These are phyloP conservation scores for Vesta saturnalis DNA, from an alignment of 2,888 invertebrate species.

Conservation along the genomic window DNA sequence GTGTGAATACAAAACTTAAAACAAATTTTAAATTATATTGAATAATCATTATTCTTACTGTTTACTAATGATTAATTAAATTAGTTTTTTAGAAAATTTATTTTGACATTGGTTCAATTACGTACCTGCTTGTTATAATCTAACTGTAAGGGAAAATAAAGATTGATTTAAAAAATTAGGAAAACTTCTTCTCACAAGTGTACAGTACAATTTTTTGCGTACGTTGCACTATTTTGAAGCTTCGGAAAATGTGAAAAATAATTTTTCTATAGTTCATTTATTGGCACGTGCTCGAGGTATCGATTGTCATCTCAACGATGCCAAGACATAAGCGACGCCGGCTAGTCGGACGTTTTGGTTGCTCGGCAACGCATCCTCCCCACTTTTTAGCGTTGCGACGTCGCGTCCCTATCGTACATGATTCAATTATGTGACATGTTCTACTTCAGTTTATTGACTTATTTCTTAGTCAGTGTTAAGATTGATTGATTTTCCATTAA, in stretches of 20 bases:
- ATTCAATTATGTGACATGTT: slow-evolving; percentile 62
- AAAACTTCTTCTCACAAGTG: neutral
- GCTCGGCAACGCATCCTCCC: slow-evolving; percentile 61
- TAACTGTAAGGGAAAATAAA: no score
- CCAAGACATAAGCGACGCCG: slow-evolving; percentile 53
- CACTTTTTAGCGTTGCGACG: slow-evolving; percentile 51
- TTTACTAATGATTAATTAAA: no score
- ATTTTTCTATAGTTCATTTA: slow-evolving; percentile 48
- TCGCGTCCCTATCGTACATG: slow-evolving; percentile 51
- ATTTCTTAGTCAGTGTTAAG: slow-evolving; percentile 50
- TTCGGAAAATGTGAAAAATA: slow-evolving; percentile 33
- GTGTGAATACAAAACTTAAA: no score
- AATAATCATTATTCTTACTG: no score
- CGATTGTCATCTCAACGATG: slow-evolving; percentile 51
- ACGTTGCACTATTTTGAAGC: slow-evolving; percentile 12
- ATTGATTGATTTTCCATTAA: slow-evolving; percentile 39
- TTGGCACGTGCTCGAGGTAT: slow-evolving; percentile 51
- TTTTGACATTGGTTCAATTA: no score
- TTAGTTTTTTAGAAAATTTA: neutral
- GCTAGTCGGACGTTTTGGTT: slow-evolving; percentile 58
- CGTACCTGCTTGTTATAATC: neutral
- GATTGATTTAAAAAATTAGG: neutral
- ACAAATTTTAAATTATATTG: no score
- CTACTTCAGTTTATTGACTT: slow-evolving; percentile 60
- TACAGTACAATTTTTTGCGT: neutral